Evolutionary conservation across 1,140 invertebrate species (phyloP).

Genomic region (Drosophila pandora): DNA sequence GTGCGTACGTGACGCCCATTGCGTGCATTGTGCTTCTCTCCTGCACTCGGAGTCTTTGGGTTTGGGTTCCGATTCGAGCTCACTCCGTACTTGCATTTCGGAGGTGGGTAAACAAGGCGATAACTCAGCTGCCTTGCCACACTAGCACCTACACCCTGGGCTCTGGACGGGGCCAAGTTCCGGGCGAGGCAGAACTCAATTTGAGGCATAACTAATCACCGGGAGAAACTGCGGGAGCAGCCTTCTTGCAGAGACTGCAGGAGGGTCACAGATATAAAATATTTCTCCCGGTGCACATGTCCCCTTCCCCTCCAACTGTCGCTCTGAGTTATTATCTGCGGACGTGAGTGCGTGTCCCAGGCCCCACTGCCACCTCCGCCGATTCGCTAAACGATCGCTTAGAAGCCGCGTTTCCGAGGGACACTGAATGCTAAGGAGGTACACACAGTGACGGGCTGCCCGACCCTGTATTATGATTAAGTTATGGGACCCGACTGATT

Average conservation of each 20-base stretch:
- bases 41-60: neutral
- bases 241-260: too few relatives aligned
- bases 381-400: conserved; percentile 69
- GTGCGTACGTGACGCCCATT: conserved; percentile 55
- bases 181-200: conserved; percentile 13
- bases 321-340: conserved; percentile 56
- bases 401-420: conserved; percentile 52
- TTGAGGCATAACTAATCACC: conserved; percentile 5
- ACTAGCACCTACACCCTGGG: conserved; percentile 15
- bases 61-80: conserved; percentile 3
- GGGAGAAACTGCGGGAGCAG: neutral
- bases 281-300: conserved; percentile 12
- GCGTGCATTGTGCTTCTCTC: conserved; percentile 21
- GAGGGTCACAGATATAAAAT: neutral
- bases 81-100: conserved; percentile 15
- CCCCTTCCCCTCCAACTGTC: conserved; percentile 2
- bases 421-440: conserved; percentile 20
- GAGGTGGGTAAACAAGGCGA: conserved; percentile 57
- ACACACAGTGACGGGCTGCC: neutral
- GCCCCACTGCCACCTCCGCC: conserved; percentile 11
- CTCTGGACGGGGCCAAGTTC: neutral
- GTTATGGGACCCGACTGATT: conserved; percentile 66
- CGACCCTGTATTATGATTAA: conserved; percentile 53
- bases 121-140: conserved; percentile 54
- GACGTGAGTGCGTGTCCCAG: conserved; percentile 46